Percentiles rank a stretch among this genome's conserved stretches.
phyloP scores from a whole-genome alignment of 2,113 vertebrate species.

The Callithrix jacchus region DNA sequence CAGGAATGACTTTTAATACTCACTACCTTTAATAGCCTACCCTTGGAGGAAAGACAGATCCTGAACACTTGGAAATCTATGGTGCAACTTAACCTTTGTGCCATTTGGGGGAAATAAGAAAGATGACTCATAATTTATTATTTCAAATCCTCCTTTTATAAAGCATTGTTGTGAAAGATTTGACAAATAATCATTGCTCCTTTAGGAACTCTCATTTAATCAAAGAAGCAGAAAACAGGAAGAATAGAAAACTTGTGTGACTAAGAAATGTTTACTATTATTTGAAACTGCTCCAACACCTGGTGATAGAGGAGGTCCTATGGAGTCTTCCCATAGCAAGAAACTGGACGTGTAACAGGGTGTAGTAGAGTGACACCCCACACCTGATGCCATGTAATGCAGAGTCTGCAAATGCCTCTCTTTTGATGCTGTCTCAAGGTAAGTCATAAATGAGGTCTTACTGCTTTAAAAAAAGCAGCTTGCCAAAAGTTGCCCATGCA shows the following conservation, averaged over 20 bases:
- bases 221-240: conserved; percentile 9
- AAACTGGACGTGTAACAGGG: not conserved
- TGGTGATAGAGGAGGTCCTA: not conserved
- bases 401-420: not conserved
- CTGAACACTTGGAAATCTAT: not conserved
- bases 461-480: not conserved
- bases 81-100: not conserved
- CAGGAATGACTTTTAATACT: not conserved
- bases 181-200: not conserved
- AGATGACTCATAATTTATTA: not conserved
- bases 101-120: not conserved
- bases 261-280: not conserved
- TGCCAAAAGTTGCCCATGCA: not conserved
- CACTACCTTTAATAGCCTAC: not conserved
- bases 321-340: not conserved
- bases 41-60: not conserved
- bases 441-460: not conserved
- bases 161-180: not conserved
- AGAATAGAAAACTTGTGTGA: not conserved
- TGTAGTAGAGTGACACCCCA: not conserved
- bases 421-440: not conserved
- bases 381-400: not conserved
- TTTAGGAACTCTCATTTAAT: not conserved
- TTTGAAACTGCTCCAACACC: not conserved
- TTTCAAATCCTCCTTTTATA: conserved; percentile 26